These are phyloP conservation scores for Poecilus cupreus DNA, from an alignment of 2,888 invertebrate genomes.

Conservation along the genomic window DNA sequence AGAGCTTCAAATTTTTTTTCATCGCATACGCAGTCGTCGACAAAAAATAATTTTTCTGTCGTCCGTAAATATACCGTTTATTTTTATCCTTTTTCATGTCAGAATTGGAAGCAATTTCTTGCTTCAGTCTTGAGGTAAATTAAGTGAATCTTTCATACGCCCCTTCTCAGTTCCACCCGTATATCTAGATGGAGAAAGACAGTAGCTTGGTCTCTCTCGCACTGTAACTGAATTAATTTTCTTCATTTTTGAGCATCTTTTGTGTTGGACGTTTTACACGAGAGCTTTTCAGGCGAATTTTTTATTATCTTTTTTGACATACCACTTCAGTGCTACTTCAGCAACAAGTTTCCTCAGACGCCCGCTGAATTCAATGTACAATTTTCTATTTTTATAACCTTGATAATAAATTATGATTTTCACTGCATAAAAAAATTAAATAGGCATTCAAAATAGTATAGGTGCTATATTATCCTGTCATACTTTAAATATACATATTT, in stretches of 20 bases:
- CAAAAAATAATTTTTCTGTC: background rate
- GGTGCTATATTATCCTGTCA: too few species aligned
- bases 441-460: too few species aligned
- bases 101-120: background rate
- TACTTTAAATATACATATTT: too few species aligned
- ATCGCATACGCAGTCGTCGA: background rate
- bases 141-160: background rate
- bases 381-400: too few species aligned
- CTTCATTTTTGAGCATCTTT: background rate
- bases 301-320: conserved; percentile 1
- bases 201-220: background rate
- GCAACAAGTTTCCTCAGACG: background rate
- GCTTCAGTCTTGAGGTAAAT: background rate
- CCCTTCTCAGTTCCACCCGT: background rate
- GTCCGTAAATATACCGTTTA: background rate
- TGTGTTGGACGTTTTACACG: background rate
- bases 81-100: background rate
- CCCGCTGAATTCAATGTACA: too few species aligned
- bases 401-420: too few species aligned
- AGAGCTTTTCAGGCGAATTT: background rate
- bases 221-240: background rate
- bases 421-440: too few species aligned
- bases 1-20: background rate
- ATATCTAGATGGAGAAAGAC: background rate
- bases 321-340: background rate